A percentile compares a stretch with the other conserved stretches of the same genome.
These are phyloP conservation scores for Myotis yumanensis DNA, from an alignment of 2,113 vertebrate species.

Conservation along the genomic window DNA sequence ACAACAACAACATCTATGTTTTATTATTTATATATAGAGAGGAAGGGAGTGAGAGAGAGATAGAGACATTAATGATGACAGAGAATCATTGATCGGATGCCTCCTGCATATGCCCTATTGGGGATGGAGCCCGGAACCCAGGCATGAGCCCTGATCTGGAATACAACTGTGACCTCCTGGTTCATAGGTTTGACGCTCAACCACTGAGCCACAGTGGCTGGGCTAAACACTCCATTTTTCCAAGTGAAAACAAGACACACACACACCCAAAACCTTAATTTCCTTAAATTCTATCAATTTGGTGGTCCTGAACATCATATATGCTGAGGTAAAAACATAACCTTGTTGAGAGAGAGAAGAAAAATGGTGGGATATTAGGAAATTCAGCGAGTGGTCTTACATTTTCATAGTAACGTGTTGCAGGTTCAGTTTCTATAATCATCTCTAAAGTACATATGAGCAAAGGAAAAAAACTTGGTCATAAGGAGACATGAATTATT, in stretches of 20 bases:
- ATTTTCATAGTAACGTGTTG: neutral
- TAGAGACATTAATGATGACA: too few relatives aligned
- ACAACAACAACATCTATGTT: too few relatives aligned
- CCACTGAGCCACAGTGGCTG: too few relatives aligned
- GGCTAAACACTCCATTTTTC: neutral
- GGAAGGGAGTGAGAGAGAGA: too few relatives aligned
- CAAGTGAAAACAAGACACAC: neutral
- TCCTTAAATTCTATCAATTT: neutral
- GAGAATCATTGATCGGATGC: too few relatives aligned
- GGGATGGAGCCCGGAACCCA: too few relatives aligned
- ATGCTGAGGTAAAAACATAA: neutral
- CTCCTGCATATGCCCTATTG: too few relatives aligned
- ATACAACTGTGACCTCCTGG: too few relatives aligned
- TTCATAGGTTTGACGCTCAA: too few relatives aligned
- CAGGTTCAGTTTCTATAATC: neutral
- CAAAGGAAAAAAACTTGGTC: slow-evolving; percentile 40
- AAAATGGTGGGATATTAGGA: neutral
- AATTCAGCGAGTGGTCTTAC: neutral
- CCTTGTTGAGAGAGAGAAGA: neutral
- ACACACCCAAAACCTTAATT: neutral
- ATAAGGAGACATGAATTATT: slow-evolving; percentile 69
- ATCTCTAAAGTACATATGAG: slow-evolving; percentile 39
- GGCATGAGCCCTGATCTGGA: too few relatives aligned
- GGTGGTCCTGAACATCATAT: neutral
- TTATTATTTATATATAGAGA: too few relatives aligned